Evolutionary conservation across 2,888 invertebrate genomes (phyloP), one percentile per base, ranked within the genome.

Genomic region (Cremastinae sp.): DNA sequence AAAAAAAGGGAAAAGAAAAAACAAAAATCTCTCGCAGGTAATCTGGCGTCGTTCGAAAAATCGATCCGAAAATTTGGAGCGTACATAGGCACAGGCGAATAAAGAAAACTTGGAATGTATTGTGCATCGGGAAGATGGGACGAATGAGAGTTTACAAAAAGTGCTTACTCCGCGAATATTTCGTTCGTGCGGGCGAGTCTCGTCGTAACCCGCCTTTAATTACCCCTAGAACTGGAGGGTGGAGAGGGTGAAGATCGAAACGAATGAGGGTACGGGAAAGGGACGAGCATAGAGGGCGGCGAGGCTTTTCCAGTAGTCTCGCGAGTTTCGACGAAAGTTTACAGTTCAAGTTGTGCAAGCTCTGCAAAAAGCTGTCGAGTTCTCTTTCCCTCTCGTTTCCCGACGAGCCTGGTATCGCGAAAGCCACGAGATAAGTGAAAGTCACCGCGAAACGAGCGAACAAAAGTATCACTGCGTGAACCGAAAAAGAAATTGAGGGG

Each of bases 141-240:
- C 62, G 41, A 54, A 10, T 5, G 36, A 12, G 51, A 64, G 38
- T 58, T 72, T 58, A 14, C 9, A 53, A 53, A 76, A 73, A 76
- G 58, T 45, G 75, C 75, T 76, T 76, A 68, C 72, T 58, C 58
- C 64, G 51, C 64, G 72, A 69, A 68, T 72, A 76, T 72, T 72
- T 76, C 68, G 64, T 69, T 72, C 72, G 64, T 64, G 45, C 68
- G 43, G 56, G 28, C 22, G 10, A 53, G 72, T 53, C 53, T 72
- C 72, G 47, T 72, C 68, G 75, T 69, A 53, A 62, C 59, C 53
- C 66, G 59, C 72, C 72, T 69, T 76, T 72, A 76, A 76, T 76
- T 76, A 76, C 72, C 72, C 75, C 61, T 41, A 5, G 54, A 28
- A 16, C 16, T 36, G 36, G 14, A 1, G 49, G n/a, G 9, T n/a